phyloP scores from a whole-genome alignment of 1,140 invertebrate species.

The Heliconius congener region DNA sequence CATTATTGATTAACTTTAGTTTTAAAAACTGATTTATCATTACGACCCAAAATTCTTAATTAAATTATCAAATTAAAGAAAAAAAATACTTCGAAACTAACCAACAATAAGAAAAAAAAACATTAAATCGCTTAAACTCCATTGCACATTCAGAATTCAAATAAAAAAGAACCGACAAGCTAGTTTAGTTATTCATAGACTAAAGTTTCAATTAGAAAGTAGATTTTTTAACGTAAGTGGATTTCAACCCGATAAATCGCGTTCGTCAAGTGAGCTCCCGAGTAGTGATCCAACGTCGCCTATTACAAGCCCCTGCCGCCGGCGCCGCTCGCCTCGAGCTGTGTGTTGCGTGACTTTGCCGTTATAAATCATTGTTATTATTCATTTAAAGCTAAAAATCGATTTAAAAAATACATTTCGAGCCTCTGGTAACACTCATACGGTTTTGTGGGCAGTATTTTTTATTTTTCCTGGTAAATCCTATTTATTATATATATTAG shows the following conservation, averaged over 20 bases:
- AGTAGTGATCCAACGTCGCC: constrained; percentile 28
- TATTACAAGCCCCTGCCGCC: constrained; percentile 26
- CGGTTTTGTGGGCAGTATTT: neutral
- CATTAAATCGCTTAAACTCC: neutral
- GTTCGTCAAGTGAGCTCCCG: constrained; percentile 30
- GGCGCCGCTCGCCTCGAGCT: constrained; percentile 30
- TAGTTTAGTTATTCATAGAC: neutral
- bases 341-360: constrained; percentile 33
- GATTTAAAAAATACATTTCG: neutral
- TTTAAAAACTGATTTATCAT: neutral
- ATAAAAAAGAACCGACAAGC: neutral
- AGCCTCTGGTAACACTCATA: neutral
- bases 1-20: neutral
- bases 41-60: neutral
- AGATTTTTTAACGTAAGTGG: neutral
- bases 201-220: neutral
- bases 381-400: neutral
- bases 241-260: neutral
- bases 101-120: neutral
- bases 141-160: constrained; percentile 4
- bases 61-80: neutral
- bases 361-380: constrained; percentile 17
- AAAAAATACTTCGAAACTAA: neutral
- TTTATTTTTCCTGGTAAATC: neutral
- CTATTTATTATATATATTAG: neutral